Evolutionary conservation across 2,113 vertebrate genomes (phyloP).

Genomic region (Nerophis lumbriciformis): DNA sequence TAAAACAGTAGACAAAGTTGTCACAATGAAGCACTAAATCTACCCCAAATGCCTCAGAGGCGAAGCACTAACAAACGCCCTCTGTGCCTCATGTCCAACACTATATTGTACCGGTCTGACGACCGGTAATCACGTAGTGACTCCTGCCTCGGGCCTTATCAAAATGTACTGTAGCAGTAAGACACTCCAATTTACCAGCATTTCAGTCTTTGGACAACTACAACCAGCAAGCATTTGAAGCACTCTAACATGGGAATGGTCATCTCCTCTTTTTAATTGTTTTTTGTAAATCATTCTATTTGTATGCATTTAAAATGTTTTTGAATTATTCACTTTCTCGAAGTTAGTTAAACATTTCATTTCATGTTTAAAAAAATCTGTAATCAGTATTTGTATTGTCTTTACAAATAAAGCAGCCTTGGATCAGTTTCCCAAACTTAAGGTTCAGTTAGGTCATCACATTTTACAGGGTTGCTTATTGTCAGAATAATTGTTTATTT

Average conservation of each 20-base stretch:
- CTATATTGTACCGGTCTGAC: slow-evolving; percentile 3
- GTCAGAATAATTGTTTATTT: no score
- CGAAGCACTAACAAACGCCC: slow-evolving; percentile 9
- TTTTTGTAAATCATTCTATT: background rate
- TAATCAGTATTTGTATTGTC: slow-evolving; percentile 8
- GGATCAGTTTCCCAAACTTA: background rate
- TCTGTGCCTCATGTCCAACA: slow-evolving; percentile 30
- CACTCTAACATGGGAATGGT: slow-evolving; percentile 12
- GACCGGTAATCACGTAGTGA: slow-evolving; percentile 2
- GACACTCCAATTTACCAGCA: slow-evolving; percentile 12
- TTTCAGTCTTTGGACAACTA: slow-evolving; percentile 10
- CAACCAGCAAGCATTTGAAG: slow-evolving; percentile 7
- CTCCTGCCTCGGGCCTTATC: slow-evolving; percentile 14
- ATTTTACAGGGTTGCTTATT: no score
- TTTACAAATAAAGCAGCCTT: background rate
- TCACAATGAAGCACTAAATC: slow-evolving; percentile 31
- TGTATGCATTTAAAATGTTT: background rate
- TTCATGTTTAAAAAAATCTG: slow-evolving; percentile 6
- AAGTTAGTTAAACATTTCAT: slow-evolving; percentile 15
- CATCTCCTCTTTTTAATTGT: slow-evolving; percentile 1
- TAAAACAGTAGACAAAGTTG: slow-evolving; percentile 24
- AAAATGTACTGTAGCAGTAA: slow-evolving; percentile 10
- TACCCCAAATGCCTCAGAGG: slow-evolving; percentile 11
- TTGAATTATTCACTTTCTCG: slow-evolving; percentile 4
- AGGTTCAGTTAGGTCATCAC: no score